phyloP scores from a whole-genome alignment of 2,797 vertebrate genomes.

The Myripristis murdjan region DNA sequence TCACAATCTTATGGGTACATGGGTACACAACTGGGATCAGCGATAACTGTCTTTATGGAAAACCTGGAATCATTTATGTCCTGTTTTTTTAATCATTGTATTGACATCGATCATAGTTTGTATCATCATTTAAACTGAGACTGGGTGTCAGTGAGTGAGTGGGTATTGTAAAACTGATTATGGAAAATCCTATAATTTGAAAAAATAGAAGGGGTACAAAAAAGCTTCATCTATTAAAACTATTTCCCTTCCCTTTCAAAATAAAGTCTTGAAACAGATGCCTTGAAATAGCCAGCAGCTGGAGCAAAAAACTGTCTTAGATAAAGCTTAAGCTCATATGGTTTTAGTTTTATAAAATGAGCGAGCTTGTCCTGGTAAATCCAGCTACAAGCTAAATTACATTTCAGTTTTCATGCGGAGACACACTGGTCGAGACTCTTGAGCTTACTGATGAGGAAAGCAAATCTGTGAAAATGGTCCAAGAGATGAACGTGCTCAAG shows the following conservation, averaged over 20 bases:
- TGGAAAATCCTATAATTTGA: constrained; percentile 31
- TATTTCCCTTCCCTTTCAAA: no score
- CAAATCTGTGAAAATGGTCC: constrained; percentile 17
- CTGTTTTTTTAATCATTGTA: no score
- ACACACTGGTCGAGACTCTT: constrained; percentile 1
- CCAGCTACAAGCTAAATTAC: constrained; percentile 29
- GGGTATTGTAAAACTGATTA: constrained; percentile 4
- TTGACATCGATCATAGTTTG: no score
- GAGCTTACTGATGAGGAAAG: constrained; percentile 12
- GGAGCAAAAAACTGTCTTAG: constrained; percentile 14
- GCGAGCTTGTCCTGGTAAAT: constrained; percentile 24
- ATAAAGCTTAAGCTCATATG: constrained; percentile 43
- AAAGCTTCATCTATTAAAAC: constrained; percentile 1
- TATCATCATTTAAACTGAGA: constrained; percentile 33
- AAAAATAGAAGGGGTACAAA: background rate
- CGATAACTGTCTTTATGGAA: no score
- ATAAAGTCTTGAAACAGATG: constrained; percentile 29
- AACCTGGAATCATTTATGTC: no score
- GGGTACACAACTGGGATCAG: no score
- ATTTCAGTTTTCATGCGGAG: constrained; percentile 16
- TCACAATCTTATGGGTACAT: constrained; percentile 34
- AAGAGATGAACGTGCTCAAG: background rate
- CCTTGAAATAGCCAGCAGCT: constrained; percentile 34
- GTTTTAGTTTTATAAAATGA: constrained; percentile 33
- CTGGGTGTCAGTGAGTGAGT: constrained; percentile 18